Evolutionary conservation across 2,113 vertebrate genomes (phyloP), one percentile per base, ranked within the genome.

Genomic region (Miniopterus natalensis): DNA sequence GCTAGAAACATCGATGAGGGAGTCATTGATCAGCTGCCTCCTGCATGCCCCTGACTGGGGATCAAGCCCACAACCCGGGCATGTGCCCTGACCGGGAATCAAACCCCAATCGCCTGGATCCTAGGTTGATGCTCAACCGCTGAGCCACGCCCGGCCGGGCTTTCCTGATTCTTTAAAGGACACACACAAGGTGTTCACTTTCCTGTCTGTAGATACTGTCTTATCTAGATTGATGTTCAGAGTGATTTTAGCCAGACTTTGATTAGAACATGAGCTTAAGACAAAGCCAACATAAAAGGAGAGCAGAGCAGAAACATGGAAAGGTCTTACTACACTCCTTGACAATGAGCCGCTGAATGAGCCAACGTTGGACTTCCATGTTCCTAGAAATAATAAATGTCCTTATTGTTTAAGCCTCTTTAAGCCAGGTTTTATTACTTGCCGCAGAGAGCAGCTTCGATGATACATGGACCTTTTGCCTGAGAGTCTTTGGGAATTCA

Each of bases 111-210:
- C 55, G 8, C 55, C 20, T 21, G 7, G 21, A 21, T 21, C 55
- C 8, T 57, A 8, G 55, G 55, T 21, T 57, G 55, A 57, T 20
- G 23, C 55, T 8, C 55, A 57, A 57, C 55, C 55, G 23, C 55
- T 57, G 55, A 57, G 55, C 57, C 57, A 59, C 57, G 9, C 57
- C 7, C 7, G 7, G 57, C 57, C 3, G 20, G 21, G 57, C 21
- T 49, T 61, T 90, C 78, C 71, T 88, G 73, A 49, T 61, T 86
- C 42, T 90, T 81, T 36, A 68, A 91, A 85, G 65, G 57, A 87
- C 27, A 71, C 29, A 55, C 49, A 77, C 18, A 45, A 74, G 17
- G 27, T 21, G 25, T 61, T 29, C 17, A 36, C 2, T 21, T 80
- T 83, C 61, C 45, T 90, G 55, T 27, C 36, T 45, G 0, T 63